Evolutionary conservation across 2,888 invertebrate genomes (phyloP), one percentile per base, ranked within the genome.

Genomic region (Ectobius pallidus): DNA sequence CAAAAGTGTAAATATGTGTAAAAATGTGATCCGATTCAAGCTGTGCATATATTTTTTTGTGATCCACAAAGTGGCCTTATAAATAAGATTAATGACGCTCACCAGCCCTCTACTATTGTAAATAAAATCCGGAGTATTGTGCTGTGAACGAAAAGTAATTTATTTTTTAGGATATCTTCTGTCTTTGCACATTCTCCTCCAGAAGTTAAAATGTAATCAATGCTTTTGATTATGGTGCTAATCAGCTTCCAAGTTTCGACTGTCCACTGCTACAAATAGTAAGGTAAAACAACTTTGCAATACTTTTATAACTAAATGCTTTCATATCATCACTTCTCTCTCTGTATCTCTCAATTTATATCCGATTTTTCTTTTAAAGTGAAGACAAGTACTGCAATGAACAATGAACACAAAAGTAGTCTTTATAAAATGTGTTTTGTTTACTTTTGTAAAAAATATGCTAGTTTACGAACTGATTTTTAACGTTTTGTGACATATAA

Each of bases 161-260:
- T 65, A 65, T 65, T 65, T 27, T 34, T 34, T 46, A 65, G 46
- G 32, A 27, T 65, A 65, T 44, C 18, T 65, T 27, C 30, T 65
- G 27, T 14, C 42, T 32, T 65, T 46, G 44, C 44, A 27, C 22
- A 46, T 16, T 65, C 30, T 65, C 27, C 46, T 34, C 44, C 44
- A 65, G 27, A 42, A 65, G 18, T 65, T 65, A 16, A 22, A 22
- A 11, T 44, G 30, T 46, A 27, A 65, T 46, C 39, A 27, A 52
- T 75, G 75, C 74, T 75, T 75, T 69, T 75, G 70, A 74, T 72
- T 72, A 70, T 72, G 75, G 75, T 75, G 75, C 75, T 75, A 75
- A 69, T 72, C 69, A 58, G 62, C 69, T 73, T 71, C 71, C 61
- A 71, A 46, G 62, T 73, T 74, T 72, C 72, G 69, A 62, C 74